Percentiles rank a stretch among this genome's conserved stretches.
phyloP scores from a whole-genome alignment of 92 coral and sea anemone species.

The Heliopora coerulea region DNA sequence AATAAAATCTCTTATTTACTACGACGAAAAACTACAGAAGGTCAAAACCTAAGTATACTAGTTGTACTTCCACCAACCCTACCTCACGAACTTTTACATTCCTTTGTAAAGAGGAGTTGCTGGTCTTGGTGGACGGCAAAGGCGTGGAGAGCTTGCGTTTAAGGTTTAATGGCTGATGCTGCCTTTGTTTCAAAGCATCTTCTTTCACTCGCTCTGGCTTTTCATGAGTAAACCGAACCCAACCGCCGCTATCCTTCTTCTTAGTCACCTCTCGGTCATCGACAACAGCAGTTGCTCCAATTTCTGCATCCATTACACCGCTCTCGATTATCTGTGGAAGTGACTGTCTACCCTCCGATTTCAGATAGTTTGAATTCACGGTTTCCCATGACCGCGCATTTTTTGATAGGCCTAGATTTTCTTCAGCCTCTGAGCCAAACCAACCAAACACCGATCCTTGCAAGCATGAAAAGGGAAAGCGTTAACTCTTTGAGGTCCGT shows the following conservation, averaged over 20 bases:
- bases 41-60: too few species aligned
- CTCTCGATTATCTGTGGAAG: not conserved
- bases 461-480: not conserved
- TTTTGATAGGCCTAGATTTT: not conserved
- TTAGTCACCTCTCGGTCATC: not conserved
- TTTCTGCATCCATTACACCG: not conserved
- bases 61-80: not conserved
- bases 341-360: constrained; percentile 10
- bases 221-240: not conserved
- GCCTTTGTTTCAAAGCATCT: not conserved
- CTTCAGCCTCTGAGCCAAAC: constrained; percentile 10
- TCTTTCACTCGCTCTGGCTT: not conserved
- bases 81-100: constrained; percentile 12
- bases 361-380: not conserved
- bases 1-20: too few species aligned
- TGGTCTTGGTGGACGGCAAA: constrained; percentile 14
- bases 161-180: not conserved
- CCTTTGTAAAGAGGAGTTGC: constrained; percentile 13
- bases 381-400: not conserved
- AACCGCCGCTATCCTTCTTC: constrained; percentile 6
- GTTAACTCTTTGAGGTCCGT: too few species aligned
- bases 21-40: too few species aligned
- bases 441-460: constrained; percentile 21
- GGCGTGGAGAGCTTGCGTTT: constrained; percentile 18
- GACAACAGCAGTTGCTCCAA: not conserved